Percentiles rank a stretch among this genome's conserved stretches.
Evolutionary conservation across 1,140 invertebrate genomes (phyloP).

Genomic region (Megalopta genalis): DNA sequence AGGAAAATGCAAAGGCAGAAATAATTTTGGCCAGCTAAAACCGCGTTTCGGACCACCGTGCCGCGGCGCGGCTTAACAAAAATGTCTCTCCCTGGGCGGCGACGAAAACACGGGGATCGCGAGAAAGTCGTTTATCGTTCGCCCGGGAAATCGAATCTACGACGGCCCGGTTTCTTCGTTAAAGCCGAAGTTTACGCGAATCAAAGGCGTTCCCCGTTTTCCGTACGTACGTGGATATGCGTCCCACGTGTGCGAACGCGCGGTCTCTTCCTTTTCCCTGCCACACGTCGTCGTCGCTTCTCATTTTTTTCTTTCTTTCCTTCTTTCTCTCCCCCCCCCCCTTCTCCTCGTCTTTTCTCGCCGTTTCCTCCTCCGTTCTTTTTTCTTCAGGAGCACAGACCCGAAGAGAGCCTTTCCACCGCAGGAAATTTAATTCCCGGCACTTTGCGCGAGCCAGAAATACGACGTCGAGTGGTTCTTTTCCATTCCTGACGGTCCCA

Average conservation of each 20-base stretch:
- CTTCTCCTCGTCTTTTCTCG: slow-evolving; percentile 29
- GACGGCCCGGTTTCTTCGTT: slow-evolving; percentile 31
- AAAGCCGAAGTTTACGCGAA: slow-evolving; percentile 14
- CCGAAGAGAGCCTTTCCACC: slow-evolving; percentile 17
- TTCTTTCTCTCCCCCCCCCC: slow-evolving; percentile 42
- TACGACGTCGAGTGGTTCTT: slow-evolving; percentile 50
- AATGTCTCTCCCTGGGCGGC: background rate
- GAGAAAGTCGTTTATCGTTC: slow-evolving; percentile 11
- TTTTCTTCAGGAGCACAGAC: slow-evolving; percentile 25
- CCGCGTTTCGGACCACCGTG: background rate
- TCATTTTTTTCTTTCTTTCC: slow-evolving; percentile 28
- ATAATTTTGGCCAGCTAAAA: too few species aligned
- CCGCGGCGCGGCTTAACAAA: background rate
- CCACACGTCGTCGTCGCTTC: too few species aligned
- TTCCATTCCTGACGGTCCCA: slow-evolving; percentile 34
- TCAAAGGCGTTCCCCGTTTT: slow-evolving; percentile 3
- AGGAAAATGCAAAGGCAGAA: too few species aligned
- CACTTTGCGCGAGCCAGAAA: slow-evolving; percentile 50
- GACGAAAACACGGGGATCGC: background rate
- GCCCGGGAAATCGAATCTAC: slow-evolving; percentile 21
- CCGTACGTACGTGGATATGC: background rate
- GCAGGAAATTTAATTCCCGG: slow-evolving; percentile 51
- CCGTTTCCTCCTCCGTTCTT: slow-evolving; percentile 34
- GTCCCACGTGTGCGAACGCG: slow-evolving; percentile 18
- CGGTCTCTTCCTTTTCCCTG: slow-evolving; percentile 30